Percentiles rank a stretch among this genome's conserved stretches.
These are phyloP conservation scores for Agrochola lota DNA, from an alignment of 2,888 invertebrate species.

Conservation along the genomic window DNA sequence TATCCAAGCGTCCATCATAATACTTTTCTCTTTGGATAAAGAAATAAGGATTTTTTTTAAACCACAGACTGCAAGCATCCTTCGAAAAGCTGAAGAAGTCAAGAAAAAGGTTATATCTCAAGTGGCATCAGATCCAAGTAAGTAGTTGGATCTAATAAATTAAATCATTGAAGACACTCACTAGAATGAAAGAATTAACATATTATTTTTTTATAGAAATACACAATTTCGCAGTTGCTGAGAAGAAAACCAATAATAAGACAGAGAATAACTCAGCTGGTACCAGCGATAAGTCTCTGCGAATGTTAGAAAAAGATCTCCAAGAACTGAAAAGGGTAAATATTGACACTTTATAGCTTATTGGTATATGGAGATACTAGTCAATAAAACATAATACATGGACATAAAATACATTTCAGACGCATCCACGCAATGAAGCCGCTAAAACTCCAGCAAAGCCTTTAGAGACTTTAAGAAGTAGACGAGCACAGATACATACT, in stretches of 20 bases:
- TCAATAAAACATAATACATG: neutral
- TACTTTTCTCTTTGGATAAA: neutral
- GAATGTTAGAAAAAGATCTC: conserved; percentile 90
- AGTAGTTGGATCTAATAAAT: conserved; percentile 32
- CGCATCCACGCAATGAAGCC: conserved; percentile 78
- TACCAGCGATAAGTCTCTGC: conserved; percentile 85
- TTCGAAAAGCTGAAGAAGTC: conserved; percentile 80
- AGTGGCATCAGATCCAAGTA: conserved; percentile 50
- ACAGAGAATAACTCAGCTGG: conserved; percentile 75
- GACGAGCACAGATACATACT: conserved; percentile 80
- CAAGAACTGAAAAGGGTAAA: conserved; percentile 90
- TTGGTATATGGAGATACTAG: neutral
- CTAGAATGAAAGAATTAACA: neutral
- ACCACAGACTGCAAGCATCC: conserved; percentile 74
- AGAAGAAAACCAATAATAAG: conserved; percentile 74
- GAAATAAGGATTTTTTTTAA: neutral
- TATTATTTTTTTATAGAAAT: conserved; percentile 17
- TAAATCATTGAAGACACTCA: neutral
- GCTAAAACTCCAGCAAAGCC: conserved; percentile 75
- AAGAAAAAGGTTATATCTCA: conserved; percentile 74
- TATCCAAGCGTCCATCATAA: neutral
- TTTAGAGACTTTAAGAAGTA: conserved; percentile 73
- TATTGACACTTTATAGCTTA: neutral
- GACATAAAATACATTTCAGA: conserved; percentile 72
- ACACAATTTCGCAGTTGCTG: conserved; percentile 62